Evolutionary conservation across 1,140 invertebrate species (phyloP).

Genomic region (Ceratina calcarata): DNA sequence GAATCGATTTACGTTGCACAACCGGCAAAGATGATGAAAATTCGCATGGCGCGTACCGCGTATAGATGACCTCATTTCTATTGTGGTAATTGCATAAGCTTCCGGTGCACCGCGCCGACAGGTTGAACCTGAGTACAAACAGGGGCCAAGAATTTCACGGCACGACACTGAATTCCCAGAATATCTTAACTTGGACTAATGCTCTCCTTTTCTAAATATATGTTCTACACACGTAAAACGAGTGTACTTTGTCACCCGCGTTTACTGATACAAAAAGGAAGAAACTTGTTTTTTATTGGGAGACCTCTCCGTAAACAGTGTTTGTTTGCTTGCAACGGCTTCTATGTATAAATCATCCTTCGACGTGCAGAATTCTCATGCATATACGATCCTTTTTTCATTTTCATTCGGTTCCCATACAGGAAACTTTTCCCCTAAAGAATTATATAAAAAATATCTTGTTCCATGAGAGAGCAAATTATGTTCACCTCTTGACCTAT

Average conservation of each 20-base stretch:
- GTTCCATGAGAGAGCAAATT: background rate
- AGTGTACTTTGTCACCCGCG: background rate
- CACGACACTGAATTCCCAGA: conserved; percentile 57
- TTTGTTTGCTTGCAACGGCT: no score
- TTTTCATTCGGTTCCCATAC: background rate
- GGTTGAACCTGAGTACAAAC: conserved; percentile 38
- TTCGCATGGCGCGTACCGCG: conserved; percentile 1
- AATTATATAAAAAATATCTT: background rate
- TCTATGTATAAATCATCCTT: background rate
- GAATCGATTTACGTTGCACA: background rate
- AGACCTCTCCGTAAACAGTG: no score
- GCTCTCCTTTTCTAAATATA: conserved; percentile 53
- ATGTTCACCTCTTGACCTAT: no score
- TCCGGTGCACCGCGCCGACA: conserved; percentile 9
- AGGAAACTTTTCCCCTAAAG: background rate
- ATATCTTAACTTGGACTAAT: conserved; percentile 60
- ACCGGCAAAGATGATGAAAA: conserved; percentile 27
- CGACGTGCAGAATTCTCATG: background rate
- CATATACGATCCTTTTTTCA: background rate
- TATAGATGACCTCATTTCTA: conserved; percentile 43
- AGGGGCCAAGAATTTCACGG: conserved; percentile 50
- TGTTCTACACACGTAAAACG: conserved; percentile 21
- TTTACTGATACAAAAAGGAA: background rate
- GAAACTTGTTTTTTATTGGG: no score
- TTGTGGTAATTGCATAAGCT: conserved; percentile 38